Conservation (phyloP, 2,888 invertebrate species). For the Parnassius mnemosyne region DNA sequence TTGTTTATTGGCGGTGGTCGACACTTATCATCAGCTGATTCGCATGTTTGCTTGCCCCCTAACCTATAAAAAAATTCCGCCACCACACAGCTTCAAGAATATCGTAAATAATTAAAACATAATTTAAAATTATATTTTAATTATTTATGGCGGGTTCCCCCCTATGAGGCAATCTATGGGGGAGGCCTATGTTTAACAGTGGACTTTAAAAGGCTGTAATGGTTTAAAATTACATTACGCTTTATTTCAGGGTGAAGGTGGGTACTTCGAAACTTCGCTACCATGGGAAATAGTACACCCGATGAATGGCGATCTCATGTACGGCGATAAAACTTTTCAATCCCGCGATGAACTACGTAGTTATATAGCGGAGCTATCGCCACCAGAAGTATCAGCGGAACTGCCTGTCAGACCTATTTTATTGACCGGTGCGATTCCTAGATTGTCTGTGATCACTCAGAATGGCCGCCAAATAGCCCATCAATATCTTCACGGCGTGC, state of each 20-base stretch:
- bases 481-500: constrained; percentile 50
- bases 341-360: constrained; percentile 47
- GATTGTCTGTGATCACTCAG: constrained; percentile 48
- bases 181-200: too few relatives aligned
- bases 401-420: constrained; percentile 42
- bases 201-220: too few relatives aligned
- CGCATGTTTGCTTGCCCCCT: too few relatives aligned
- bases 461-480: constrained; percentile 57
- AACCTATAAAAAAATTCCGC: too few relatives aligned
- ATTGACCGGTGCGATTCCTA: constrained; percentile 37
- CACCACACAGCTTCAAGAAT: too few relatives aligned
- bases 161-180: too few relatives aligned
- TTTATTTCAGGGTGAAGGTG: constrained; percentile 60
- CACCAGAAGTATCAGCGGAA: constrained; percentile 30
- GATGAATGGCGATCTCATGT: constrained; percentile 40
- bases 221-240: too few relatives aligned
- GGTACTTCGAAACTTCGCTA: constrained; percentile 62
- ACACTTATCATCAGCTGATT: too few relatives aligned
- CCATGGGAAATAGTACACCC: constrained; percentile 48
- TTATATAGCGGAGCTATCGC: constrained; percentile 43
- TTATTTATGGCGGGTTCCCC: too few relatives aligned
- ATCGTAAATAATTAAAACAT: too few relatives aligned
- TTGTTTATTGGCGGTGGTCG: too few relatives aligned
- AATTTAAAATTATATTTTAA: too few relatives aligned
- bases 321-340: constrained; percentile 56